phyloP scores from a whole-genome alignment of 2,888 invertebrate species.

The Rhimphoctona megacephalus region DNA sequence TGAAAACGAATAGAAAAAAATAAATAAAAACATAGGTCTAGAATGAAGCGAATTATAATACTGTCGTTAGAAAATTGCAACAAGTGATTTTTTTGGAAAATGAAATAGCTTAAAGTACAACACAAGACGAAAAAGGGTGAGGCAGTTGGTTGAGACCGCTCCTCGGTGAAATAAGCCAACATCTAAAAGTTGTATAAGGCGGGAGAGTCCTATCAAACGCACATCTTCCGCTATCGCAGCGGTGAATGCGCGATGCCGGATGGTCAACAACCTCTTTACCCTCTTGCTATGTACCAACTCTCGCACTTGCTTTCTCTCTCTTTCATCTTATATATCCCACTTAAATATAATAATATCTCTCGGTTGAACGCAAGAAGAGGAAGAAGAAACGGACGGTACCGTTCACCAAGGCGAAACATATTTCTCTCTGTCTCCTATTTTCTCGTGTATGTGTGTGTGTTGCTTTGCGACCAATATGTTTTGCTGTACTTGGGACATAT shows the following conservation, averaged over 20 bases:
- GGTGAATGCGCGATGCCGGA: conserved; percentile 68
- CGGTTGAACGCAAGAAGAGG: conserved; percentile 55
- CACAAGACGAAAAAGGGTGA: conserved; percentile 55
- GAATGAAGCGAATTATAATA: not conserved
- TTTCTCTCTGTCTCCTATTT: conserved; percentile 47
- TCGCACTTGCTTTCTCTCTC: conserved; percentile 51
- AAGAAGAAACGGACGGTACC: conserved; percentile 70
- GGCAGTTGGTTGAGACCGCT: conserved; percentile 65
- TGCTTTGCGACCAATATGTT: conserved; percentile 61
- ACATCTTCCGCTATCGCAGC: conserved; percentile 77
- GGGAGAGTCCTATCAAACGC: conserved; percentile 75
- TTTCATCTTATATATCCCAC: conserved; percentile 69
- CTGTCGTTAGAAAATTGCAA: not conserved
- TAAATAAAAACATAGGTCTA: not conserved
- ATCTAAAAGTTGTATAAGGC: conserved; percentile 65
- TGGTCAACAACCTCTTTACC: conserved; percentile 82
- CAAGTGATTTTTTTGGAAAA: not conserved
- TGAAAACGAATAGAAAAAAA: not conserved
- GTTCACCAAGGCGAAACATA: conserved; percentile 67
- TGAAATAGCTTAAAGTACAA: not conserved
- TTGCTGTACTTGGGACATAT: conserved; percentile 58
- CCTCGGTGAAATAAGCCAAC: conserved; percentile 65
- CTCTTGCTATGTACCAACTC: conserved; percentile 67
- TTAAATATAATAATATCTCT: conserved; percentile 74
- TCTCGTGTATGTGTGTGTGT: conserved; percentile 42